Conservation (phyloP, 1,140 invertebrate genomes). For the Caenorhabditis tropicalis region DNA sequence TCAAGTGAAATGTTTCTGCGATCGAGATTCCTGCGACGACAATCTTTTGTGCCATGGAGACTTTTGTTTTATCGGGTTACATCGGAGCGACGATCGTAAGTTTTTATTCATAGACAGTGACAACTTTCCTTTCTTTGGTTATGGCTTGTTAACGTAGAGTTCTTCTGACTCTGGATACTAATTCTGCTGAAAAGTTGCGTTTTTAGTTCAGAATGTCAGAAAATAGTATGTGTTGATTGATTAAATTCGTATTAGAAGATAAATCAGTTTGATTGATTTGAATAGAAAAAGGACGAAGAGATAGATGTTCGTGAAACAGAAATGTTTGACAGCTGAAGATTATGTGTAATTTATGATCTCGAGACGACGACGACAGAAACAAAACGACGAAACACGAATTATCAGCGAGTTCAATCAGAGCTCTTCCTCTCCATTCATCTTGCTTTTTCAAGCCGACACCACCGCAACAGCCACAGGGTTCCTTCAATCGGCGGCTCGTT, state of each 20-base stretch:
- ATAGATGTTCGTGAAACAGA: too few relatives aligned
- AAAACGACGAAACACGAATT: neutral
- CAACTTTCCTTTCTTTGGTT: too few relatives aligned
- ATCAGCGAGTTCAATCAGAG: conserved; percentile 31
- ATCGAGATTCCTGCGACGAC: conserved; percentile 50
- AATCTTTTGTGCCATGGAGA: conserved; percentile 47
- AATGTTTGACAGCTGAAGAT: neutral
- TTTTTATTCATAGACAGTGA: too few relatives aligned
- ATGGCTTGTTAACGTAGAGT: too few relatives aligned
- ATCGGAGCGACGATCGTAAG: conserved; percentile 28
- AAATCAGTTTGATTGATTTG: too few relatives aligned
- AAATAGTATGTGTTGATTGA: too few relatives aligned
- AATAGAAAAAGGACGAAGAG: neutral
- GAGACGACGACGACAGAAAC: neutral
- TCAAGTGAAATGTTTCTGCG: conserved; percentile 54
- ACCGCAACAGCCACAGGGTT: conserved; percentile 6
- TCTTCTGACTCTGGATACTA: too few relatives aligned
- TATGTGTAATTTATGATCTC: conserved; percentile 3
- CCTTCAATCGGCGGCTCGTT: neutral
- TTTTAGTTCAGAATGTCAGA: too few relatives aligned
- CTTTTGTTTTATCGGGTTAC: conserved; percentile 50
- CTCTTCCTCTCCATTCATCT: conserved; percentile 13
- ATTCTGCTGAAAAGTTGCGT: too few relatives aligned
- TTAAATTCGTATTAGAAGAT: too few relatives aligned
- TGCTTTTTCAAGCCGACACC: neutral